These are phyloP conservation scores for Mola mola DNA, from an alignment of 2,113 vertebrate genomes.

Conservation along the genomic window DNA sequence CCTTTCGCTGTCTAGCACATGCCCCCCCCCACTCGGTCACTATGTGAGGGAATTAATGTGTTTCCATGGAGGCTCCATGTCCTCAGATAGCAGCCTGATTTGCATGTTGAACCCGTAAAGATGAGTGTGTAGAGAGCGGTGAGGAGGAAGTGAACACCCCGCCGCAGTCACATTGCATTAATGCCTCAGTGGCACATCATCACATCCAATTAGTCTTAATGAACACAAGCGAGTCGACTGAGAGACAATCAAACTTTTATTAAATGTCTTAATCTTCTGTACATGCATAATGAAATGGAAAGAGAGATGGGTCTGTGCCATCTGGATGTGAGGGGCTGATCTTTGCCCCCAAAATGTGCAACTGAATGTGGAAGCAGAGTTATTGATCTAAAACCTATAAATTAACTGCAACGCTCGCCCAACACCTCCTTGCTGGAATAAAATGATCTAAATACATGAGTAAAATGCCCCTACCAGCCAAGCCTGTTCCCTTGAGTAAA, in stretches of 20 bases:
- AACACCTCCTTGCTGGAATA: slow-evolving; percentile 10
- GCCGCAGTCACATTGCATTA: slow-evolving; percentile 70
- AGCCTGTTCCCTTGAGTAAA: slow-evolving; percentile 53
- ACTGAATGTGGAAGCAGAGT: slow-evolving; percentile 16
- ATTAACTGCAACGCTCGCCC: slow-evolving; percentile 22
- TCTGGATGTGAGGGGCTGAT: slow-evolving; percentile 24
- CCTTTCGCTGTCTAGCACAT: too few relatives aligned
- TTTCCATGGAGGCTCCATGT: slow-evolving; percentile 14
- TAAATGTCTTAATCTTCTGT: slow-evolving; percentile 82
- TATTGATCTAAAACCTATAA: slow-evolving; percentile 30
- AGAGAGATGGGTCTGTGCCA: slow-evolving; percentile 44
- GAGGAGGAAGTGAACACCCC: slow-evolving; percentile 27
- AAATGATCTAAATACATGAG: slow-evolving; percentile 34
- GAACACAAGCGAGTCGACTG: slow-evolving; percentile 71
- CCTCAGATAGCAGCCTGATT: too few relatives aligned
- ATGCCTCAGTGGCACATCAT: slow-evolving; percentile 49
- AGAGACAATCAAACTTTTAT: slow-evolving; percentile 84
- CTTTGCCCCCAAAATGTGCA: slow-evolving; percentile 28
- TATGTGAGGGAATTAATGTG: slow-evolving; percentile 44
- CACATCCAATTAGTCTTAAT: slow-evolving; percentile 76
- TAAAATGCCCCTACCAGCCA: slow-evolving; percentile 15
- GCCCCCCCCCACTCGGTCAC: slow-evolving; percentile 7
- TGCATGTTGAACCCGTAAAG: too few relatives aligned
- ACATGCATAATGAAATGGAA: slow-evolving; percentile 76
- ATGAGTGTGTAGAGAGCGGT: slow-evolving; percentile 6